Evolutionary conservation across 2,888 invertebrate species (phyloP), one percentile per base, ranked within the genome.

Genomic region (Nesidiocoris tenuis): DNA sequence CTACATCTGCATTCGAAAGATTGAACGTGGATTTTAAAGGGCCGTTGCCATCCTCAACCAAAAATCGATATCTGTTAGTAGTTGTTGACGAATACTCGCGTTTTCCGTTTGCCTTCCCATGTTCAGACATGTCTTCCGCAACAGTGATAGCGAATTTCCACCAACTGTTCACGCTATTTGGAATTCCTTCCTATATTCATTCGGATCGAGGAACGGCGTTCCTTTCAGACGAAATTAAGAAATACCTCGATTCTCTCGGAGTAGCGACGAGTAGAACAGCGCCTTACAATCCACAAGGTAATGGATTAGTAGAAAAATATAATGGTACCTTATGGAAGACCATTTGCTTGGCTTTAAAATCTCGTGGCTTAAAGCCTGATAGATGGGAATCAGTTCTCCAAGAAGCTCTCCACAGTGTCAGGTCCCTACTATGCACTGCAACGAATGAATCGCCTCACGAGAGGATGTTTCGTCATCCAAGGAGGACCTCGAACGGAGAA

Each of bases 381-480:
- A 19, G 74, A 9, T 79, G 78, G 78, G 79, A 79, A 77, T n/a
- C 16, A 2, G 78, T 79, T 17, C 61, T 79, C n/a, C 54, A 57
- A 72, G 76, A 79, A 61, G 74, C 77, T 16, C 57, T 80, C 7
- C 79, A 79, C 67, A 77, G 76, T 2, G 68, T 79, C 19, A 66
- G 80, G 12, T 80, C 79, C 5, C 61, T 80, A 5, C 55, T 79
- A 9, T 79, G 77, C 59, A 78, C 78, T 19, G 61, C 79, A 1
- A 79, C 77, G 12, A 80, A 79, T 64, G 7, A 5, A 7, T 78
- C 78, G 0, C 79, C 79, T 16, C 77, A 79, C 65, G 78, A 78
- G 22, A 61, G 76, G 55, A 76, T 79, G 74, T 79, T 77, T 64
- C 63, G 12, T 1, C 66, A 71, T 23, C 59, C 24, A 12, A 21